Percentiles rank a stretch among this genome's conserved stretches.
phyloP scores from a whole-genome alignment of 1,140 invertebrate genomes.

The Berghia stephanieae region DNA sequence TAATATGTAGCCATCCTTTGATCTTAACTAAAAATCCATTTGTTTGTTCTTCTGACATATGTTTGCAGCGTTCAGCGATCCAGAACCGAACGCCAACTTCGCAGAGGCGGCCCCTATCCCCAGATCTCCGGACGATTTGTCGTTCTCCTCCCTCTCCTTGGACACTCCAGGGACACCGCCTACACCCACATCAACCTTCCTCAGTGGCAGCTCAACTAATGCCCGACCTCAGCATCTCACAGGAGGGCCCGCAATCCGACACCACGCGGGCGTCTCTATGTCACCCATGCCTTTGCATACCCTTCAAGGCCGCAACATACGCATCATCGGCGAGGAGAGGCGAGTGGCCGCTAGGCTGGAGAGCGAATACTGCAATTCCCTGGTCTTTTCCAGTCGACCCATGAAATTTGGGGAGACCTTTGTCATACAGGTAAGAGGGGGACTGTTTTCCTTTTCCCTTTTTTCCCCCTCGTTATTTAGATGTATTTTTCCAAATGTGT shows the following conservation, averaged over 20 bases:
- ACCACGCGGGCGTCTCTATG: constrained; percentile 51
- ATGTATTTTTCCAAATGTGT: too few relatives aligned
- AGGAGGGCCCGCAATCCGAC: constrained; percentile 41
- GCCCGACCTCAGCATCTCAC: too few relatives aligned
- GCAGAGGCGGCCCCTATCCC: too few relatives aligned
- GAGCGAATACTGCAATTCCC: constrained; percentile 92
- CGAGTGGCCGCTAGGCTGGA: constrained; percentile 82
- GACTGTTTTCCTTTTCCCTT: too few relatives aligned
- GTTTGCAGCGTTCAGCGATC: too few relatives aligned
- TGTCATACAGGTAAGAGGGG: constrained; percentile 76
- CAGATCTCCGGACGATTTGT: too few relatives aligned
- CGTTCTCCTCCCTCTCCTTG: constrained; percentile 32
- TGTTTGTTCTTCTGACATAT: too few relatives aligned
- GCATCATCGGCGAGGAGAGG: constrained; percentile 76
- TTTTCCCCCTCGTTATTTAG: too few relatives aligned
- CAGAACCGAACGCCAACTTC: too few relatives aligned
- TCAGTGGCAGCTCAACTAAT: neutral
- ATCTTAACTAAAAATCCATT: too few relatives aligned
- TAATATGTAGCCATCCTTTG: too few relatives aligned
- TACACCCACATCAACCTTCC: neutral
- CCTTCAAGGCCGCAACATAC: constrained; percentile 82
- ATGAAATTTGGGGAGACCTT: constrained; percentile 86
- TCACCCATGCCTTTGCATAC: constrained; percentile 66
- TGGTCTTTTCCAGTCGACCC: constrained; percentile 89
- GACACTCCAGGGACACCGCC: constrained; percentile 22